These are phyloP conservation scores for Chaetogeoica ovagalla DNA, from an alignment of 2,888 invertebrate genomes.

Conservation along the genomic window DNA sequence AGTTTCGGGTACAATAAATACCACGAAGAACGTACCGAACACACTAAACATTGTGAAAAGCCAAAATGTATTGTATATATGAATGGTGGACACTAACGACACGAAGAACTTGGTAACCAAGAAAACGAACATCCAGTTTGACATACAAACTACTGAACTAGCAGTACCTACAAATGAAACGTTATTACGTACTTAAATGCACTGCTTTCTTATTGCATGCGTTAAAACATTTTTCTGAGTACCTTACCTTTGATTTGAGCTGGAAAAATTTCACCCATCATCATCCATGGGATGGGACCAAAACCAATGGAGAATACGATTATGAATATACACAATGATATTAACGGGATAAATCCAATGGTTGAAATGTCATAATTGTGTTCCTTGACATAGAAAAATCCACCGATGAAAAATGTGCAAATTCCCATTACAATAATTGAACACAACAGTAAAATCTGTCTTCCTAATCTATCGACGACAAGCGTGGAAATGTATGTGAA, in stretches of 20 bases:
- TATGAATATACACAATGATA: constrained; percentile 75
- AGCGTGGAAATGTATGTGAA: constrained; percentile 75
- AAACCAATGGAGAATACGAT: constrained; percentile 79
- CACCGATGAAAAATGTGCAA: constrained; percentile 71
- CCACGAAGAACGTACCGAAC: constrained; percentile 54
- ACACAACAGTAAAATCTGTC: constrained; percentile 73
- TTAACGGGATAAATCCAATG: constrained; percentile 75
- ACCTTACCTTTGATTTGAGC: constrained; percentile 68
- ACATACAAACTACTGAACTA: constrained; percentile 76
- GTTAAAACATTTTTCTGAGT: not conserved
- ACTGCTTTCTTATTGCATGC: not conserved
- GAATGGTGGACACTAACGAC: constrained; percentile 65
- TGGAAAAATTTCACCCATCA: constrained; percentile 80
- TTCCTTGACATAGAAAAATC: constrained; percentile 66
- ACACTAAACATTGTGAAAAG: constrained; percentile 52
- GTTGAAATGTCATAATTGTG: constrained; percentile 61
- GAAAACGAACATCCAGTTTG: constrained; percentile 82
- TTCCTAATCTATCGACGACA: constrained; percentile 79
- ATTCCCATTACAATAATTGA: constrained; percentile 75
- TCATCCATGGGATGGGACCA: constrained; percentile 88
- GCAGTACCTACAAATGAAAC: constrained; percentile 64
- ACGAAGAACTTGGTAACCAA: constrained; percentile 72
- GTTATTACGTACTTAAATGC: not conserved
- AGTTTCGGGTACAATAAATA: constrained; percentile 56
- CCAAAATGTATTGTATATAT: constrained; percentile 57